Percentiles rank a stretch among this genome's conserved stretches.
Conservation (phyloP, 2,797 vertebrate genomes). For the Poeciliopsis turneri region DNA sequence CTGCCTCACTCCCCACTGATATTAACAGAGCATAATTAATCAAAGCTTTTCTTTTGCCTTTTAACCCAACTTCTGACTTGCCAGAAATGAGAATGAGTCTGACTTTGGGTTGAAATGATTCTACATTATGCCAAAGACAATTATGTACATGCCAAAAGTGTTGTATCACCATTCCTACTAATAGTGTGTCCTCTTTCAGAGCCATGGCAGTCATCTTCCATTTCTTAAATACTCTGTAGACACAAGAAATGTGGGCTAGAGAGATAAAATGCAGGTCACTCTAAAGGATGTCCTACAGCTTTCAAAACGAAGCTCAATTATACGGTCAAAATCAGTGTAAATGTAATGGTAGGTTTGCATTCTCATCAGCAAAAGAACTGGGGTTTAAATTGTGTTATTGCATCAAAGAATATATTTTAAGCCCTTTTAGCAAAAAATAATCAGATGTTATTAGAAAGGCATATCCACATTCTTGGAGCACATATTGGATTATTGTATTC, state of each 20-base stretch:
- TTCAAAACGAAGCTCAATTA: slow-evolving; percentile 37
- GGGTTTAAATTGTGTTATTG: slow-evolving; percentile 11
- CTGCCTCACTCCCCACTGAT: slow-evolving; percentile 41
- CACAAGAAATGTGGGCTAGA: slow-evolving; percentile 65
- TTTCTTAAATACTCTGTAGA: slow-evolving; percentile 56
- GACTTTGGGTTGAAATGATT: slow-evolving; percentile 71
- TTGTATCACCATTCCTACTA: slow-evolving; percentile 67
- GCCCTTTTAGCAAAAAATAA: not conserved
- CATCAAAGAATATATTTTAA: slow-evolving; percentile 9
- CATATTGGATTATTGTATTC: slow-evolving; percentile 4
- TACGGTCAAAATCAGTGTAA: slow-evolving; percentile 45
- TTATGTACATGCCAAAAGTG: slow-evolving; percentile 74
- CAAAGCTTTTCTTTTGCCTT: slow-evolving; percentile 70
- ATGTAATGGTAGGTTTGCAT: slow-evolving; percentile 44
- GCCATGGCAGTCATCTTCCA: slow-evolving; percentile 58
- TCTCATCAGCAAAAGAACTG: slow-evolving; percentile 40
- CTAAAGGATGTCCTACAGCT: slow-evolving; percentile 37
- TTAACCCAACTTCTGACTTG: slow-evolving; percentile 69
- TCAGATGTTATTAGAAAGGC: slow-evolving; percentile 1
- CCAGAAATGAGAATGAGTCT: slow-evolving; percentile 59
- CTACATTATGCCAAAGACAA: slow-evolving; percentile 71
- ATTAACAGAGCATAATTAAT: slow-evolving; percentile 72
- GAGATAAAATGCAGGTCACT: slow-evolving; percentile 65
- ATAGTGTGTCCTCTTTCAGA: slow-evolving; percentile 58
- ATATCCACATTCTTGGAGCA: slow-evolving; percentile 4